Base-by-base conservation (phyloP, 2,888 invertebrate species). In the Dryobota labecula region DNA sequence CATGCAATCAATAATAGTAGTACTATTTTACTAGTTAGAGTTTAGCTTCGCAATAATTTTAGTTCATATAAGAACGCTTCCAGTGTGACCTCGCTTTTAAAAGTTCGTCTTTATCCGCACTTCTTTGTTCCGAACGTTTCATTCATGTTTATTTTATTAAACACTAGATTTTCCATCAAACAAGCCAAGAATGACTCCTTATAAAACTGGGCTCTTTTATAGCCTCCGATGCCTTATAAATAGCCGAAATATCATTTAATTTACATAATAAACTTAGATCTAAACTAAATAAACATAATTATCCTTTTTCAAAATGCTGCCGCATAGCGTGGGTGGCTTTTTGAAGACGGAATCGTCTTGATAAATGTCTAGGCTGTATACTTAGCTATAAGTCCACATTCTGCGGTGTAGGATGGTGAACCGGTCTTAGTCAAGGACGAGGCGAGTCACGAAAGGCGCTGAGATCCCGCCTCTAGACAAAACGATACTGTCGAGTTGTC, bases 391-490 rank as follows among this genome's bases (percentile, higher is more conserved):
- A 72, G 70, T 72, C 33, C 38, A 80, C 74, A 66, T 64, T 60
- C 68, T 65, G 67, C 62, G 41, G 57, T 62, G 76, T 79, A 71
- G 75, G 76, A 83, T 80, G 76, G 80, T 75, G 76, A 75, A 86
- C 86, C 86, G 86, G 86, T 86, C 77, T 54, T 56, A 45, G 61
- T 78, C 86, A 86, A 86, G 86, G 87, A 81, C 86, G 76, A 57
- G 24, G 41, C 67, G 53, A 84, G 80, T 85, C 86, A 86, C 87
- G 87, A 85, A 54, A 65, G 65, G 70, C 61, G 67, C 64, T 60
- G 56, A 71, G 73, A 76, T 73, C 58, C 53, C 61, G 70, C 73
- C 73, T 73, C 51, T 72, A 83, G 70, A 85, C 70, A 73, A 63
- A 56, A 75, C 70, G 38, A 74, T 62, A 51, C 68, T 27, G 74